Percentiles rank a stretch among this genome's conserved stretches.
Conservation (phyloP, 2,797 vertebrate genomes). For the Neomorphus geoffroyi region DNA sequence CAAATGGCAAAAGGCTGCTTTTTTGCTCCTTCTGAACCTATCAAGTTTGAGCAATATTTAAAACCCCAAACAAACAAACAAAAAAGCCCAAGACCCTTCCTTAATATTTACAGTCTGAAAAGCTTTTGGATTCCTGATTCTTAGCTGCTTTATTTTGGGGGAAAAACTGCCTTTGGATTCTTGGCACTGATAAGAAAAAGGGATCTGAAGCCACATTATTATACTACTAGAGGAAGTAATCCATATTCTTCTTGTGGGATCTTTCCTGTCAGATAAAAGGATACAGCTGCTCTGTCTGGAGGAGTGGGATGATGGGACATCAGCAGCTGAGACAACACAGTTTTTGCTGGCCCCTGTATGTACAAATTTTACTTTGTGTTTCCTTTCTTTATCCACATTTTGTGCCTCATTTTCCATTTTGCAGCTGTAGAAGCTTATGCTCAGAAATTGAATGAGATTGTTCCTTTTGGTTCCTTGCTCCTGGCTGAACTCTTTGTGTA, state of each 20-base stretch:
- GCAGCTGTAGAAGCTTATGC: slow-evolving; percentile 11
- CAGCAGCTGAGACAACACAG: not conserved
- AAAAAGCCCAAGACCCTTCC: not conserved
- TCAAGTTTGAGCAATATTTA: not conserved
- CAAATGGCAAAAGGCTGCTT: not conserved
- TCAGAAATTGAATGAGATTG: not conserved
- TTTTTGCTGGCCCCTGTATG: not conserved
- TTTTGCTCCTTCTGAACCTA: not conserved
- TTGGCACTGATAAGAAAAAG: not conserved
- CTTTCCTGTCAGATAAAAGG: not conserved
- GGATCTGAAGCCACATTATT: not conserved
- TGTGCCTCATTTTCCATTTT: slow-evolving; percentile 1
- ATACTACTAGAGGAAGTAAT: not conserved
- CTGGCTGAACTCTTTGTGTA: slow-evolving; percentile 23
- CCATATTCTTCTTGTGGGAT: not conserved
- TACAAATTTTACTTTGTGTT: not conserved
- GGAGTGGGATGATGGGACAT: not conserved
- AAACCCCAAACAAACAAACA: not conserved
- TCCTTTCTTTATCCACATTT: not conserved
- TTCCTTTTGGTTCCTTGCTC: slow-evolving; percentile 30
- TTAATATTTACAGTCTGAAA: not conserved
- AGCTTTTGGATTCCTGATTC: not conserved
- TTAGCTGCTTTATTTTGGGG: not conserved
- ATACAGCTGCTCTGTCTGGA: not conserved
- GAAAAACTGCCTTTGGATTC: not conserved